Evolutionary conservation across 2,888 invertebrate species (phyloP), one percentile per base, ranked within the genome.

Genomic region (Beris chalybata): DNA sequence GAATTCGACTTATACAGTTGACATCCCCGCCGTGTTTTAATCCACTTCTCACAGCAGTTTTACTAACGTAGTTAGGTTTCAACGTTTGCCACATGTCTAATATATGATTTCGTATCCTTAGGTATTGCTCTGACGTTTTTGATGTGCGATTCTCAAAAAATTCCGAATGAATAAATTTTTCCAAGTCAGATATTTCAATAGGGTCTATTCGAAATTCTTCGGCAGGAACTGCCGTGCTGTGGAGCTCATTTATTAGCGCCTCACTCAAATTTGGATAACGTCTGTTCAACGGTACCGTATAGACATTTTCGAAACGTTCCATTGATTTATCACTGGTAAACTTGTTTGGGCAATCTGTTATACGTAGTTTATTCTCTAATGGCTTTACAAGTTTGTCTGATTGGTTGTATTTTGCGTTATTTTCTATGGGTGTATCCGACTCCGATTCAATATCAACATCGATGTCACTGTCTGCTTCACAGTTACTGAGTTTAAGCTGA

Each of bases 381-480:
- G 50, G 50, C 7, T 50, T 50, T 50, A 11, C 3, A 2, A 15
- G 29, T 61, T 61, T 38, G 9, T 38, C 22, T 5, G 61, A 5
- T 22, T 43, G 38, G 6, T n/a, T 22, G 4, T 15, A 38, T 47
- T 5, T 38, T 22, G 32, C 9, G 31, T 61, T 50, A 2, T 4
- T 13, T 15, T 64, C 64, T 13, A 38, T 56, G 6, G 44, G 56
- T 12, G 50, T 47, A 47, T 83, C 83, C 72, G 85, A 84, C 73
- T 86, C 86, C 72, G 85, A 84, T 73, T 86, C 86, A 70, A 86
- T 78, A 68, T 87, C 87, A 70, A 87, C 80, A 67, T 87, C 87
- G 71, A 85, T 81, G 71, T 87, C 87, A 74, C 83, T 83, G 13
- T 84, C 84, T 63, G 81, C 78, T 32, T 83, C 83, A 0, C 82